Evolutionary conservation across 2,888 invertebrate genomes (phyloP).

Genomic region (Mesochorus sp.): DNA sequence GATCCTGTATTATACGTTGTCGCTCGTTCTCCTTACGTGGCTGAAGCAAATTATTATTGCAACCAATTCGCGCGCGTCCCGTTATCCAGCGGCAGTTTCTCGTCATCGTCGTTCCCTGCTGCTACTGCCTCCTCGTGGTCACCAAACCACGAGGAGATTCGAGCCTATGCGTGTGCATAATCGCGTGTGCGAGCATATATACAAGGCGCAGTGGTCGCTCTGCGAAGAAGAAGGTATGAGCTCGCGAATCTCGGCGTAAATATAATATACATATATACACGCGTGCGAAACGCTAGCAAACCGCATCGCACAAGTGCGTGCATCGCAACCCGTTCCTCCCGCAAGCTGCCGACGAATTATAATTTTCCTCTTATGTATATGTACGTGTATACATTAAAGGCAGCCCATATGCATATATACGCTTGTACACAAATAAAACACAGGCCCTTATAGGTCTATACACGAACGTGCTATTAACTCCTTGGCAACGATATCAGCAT

Average conservation of each 20-base stretch:
- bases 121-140: conserved; percentile 10
- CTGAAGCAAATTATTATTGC: conserved; percentile 60
- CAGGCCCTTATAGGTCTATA: conserved; percentile 1
- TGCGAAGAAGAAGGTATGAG: not conserved
- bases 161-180: conserved; percentile 56
- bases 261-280: too few relatives aligned
- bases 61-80: conserved; percentile 57
- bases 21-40: conserved; percentile 49
- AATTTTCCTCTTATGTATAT: conserved; percentile 32
- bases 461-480: conserved; percentile 52
- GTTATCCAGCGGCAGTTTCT: conserved; percentile 51
- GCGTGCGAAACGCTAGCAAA: conserved; percentile 35
- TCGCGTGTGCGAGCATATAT: conserved; percentile 45
- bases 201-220: not conserved
- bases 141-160: conserved; percentile 4
- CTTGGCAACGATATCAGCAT: conserved; percentile 48
- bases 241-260: conserved; percentile 56
- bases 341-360: conserved; percentile 52
- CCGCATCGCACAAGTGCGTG: conserved; percentile 57
- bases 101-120: conserved; percentile 49
- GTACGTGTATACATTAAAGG: too few relatives aligned
- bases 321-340: conserved; percentile 35
- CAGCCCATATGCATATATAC: not conserved
- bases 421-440: not conserved
- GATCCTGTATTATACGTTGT: not conserved